Conservation (phyloP, 2,888 invertebrate genomes). For the Gisinianus flammeolus region DNA sequence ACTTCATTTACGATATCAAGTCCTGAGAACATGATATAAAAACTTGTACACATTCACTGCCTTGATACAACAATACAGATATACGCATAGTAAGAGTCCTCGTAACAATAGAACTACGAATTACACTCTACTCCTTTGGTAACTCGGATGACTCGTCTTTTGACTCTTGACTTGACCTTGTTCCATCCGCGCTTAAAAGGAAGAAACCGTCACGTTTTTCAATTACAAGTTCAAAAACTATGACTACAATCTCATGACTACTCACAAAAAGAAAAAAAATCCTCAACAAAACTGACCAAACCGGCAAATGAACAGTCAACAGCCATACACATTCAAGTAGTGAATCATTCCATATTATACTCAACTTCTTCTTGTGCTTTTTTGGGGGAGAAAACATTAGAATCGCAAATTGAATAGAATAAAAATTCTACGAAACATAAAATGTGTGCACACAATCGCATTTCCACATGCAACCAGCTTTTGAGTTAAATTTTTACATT, state of each 20-base stretch:
- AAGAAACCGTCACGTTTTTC: constrained; percentile 46
- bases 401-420: too few relatives aligned
- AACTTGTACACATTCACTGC: not conserved
- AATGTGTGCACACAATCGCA: too few relatives aligned
- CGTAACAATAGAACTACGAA: constrained; percentile 17
- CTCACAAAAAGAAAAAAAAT: not conserved
- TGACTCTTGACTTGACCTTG: constrained; percentile 42
- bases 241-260: not conserved
- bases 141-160: not conserved
- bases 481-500: too few relatives aligned
- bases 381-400: too few relatives aligned
- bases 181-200: constrained; percentile 36
- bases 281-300: constrained; percentile 7
- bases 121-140: not conserved
- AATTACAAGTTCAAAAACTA: not conserved
- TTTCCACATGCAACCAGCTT: too few relatives aligned
- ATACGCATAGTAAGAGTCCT: not conserved
- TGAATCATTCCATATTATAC: not conserved
- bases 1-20: not conserved
- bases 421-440: too few relatives aligned
- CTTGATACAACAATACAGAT: not conserved
- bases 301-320: not conserved
- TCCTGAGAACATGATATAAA: not conserved
- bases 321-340: not conserved
- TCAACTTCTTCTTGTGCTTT: too few relatives aligned